Evolutionary conservation across 2,797 vertebrate genomes (phyloP).

Genomic region (Lycodopsis pacificus): DNA sequence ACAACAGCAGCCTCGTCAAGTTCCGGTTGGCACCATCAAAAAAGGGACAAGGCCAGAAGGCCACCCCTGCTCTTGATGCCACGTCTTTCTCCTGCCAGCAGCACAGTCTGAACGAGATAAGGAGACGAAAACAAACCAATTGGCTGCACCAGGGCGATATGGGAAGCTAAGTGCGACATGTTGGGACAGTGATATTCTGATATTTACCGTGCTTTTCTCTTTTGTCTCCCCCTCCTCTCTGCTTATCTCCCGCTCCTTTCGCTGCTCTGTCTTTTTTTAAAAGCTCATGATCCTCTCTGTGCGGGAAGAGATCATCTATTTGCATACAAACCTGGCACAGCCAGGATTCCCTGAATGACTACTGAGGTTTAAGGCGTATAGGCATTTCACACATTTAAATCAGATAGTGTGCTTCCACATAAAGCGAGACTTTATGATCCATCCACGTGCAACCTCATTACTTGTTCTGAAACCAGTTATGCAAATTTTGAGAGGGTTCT

Average conservation of each 20-base stretch:
- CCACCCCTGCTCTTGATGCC: constrained; percentile 16
- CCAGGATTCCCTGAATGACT: constrained; percentile 6
- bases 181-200: constrained; percentile 38
- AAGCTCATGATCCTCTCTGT: constrained; percentile 11
- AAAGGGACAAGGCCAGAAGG: constrained; percentile 14
- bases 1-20: constrained; percentile 42
- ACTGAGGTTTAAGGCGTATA: constrained; percentile 19
- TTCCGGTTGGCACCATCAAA: constrained; percentile 67
- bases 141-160: constrained; percentile 21
- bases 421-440: constrained; percentile 40
- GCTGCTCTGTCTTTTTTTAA: background rate
- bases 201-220: constrained; percentile 17
- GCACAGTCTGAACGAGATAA: constrained; percentile 34
- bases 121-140: background rate
- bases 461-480: constrained; percentile 74
- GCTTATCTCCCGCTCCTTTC: constrained; percentile 4
- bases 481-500: constrained; percentile 72
- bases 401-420: constrained; percentile 35
- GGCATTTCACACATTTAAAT: constrained; percentile 49
- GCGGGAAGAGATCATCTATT: constrained; percentile 22
- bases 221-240: background rate
- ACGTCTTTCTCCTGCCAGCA: constrained; percentile 44
- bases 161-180: constrained; percentile 27
- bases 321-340: constrained; percentile 51
- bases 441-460: constrained; percentile 39